phyloP scores from a whole-genome alignment of 2,888 invertebrate species.

The Eulithis testata region DNA sequence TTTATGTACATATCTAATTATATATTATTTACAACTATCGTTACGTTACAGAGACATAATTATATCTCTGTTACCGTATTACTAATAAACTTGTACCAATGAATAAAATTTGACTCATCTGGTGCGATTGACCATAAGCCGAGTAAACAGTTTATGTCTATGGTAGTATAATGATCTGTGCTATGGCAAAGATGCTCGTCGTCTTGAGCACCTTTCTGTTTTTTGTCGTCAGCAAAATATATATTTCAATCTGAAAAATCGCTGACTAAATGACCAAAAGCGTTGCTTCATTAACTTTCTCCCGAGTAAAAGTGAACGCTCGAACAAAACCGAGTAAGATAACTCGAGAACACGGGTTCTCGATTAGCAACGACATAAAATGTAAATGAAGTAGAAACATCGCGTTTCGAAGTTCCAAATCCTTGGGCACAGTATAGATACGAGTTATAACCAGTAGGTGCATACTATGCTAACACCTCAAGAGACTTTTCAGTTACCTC shows the following conservation, averaged over 20 bases:
- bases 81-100: too few relatives aligned
- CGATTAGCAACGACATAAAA: constrained; percentile 35
- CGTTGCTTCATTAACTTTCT: constrained; percentile 17
- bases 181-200: too few relatives aligned
- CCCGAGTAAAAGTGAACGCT: constrained; percentile 11
- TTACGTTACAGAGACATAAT: too few relatives aligned
- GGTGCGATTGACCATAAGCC: too few relatives aligned
- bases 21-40: too few relatives aligned
- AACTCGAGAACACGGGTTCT: constrained; percentile 30
- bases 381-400: constrained; percentile 42
- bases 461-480: too few relatives aligned
- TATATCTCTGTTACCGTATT: too few relatives aligned
- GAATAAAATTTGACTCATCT: too few relatives aligned
- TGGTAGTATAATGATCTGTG: too few relatives aligned
- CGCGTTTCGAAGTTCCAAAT: constrained; percentile 34
- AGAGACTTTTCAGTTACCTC: too few relatives aligned
- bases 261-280: neutral
- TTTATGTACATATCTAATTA: too few relatives aligned
- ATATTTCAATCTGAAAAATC: neutral
- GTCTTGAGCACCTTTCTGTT: neutral
- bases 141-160: too few relatives aligned
- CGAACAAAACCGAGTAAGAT: constrained; percentile 20
- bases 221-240: neutral
- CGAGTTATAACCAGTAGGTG: neutral
- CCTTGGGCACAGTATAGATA: constrained; percentile 16